These are phyloP conservation scores for Anseranas semipalmata DNA, from an alignment of 2,113 vertebrate species.

Conservation along the genomic window DNA sequence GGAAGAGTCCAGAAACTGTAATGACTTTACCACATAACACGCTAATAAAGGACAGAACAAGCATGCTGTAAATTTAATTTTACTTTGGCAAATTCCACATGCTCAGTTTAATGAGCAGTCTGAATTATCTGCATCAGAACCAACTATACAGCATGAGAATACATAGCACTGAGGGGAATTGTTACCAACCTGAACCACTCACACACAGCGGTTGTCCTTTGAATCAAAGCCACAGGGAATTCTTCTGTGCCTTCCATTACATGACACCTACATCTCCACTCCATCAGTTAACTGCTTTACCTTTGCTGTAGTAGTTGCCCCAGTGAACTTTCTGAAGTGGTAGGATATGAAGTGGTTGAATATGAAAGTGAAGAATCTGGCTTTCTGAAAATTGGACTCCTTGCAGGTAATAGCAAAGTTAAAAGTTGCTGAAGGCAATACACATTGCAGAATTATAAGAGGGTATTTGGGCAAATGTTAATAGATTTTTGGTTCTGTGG, in stretches of 20 bases:
- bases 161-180: background rate
- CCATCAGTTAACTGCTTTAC: background rate
- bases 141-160: background rate
- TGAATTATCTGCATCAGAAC: background rate
- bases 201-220: background rate
- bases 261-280: background rate
- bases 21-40: background rate
- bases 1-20: background rate
- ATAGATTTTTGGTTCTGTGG: background rate
- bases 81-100: background rate
- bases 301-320: background rate
- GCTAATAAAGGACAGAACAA: background rate
- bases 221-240: background rate
- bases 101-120: background rate
- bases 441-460: background rate
- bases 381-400: background rate
- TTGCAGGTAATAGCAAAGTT: background rate
- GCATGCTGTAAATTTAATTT: background rate
- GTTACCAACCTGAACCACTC: background rate
- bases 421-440: background rate
- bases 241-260: background rate
- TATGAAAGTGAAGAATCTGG: background rate
- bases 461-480: background rate
- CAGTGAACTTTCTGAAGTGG: background rate
- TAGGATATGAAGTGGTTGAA: background rate